Base-by-base conservation (phyloP, 2,888 invertebrate species). In the Hydrotaea diabolus region DNA sequence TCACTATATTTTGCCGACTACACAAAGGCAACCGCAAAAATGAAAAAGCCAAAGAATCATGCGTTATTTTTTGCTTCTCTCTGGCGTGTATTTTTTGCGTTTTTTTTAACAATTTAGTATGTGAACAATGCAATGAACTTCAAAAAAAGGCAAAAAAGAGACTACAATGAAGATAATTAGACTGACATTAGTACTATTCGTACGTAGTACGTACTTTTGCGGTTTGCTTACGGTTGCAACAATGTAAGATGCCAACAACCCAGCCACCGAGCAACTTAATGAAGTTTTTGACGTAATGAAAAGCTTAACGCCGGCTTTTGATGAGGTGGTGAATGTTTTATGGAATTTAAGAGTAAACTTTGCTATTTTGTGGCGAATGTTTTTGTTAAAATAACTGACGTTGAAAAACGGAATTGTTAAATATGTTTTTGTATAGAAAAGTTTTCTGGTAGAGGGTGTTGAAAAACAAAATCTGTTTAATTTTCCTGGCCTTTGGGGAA, bases 121-220 rank as follows among this genome's bases (percentile, higher is more conserved):
- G 39, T 21, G 43, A 13, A n/a, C n/a, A n/a, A 31, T 31, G 9
- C 21, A 43, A 39, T 46, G 43, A 46, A 69, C 46, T 69, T 46
- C 43, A 43, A 69, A 43, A 66, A 46, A 46, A 19, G 21, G 21
- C 43, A 31, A 9, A 73, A 3, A 59, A 72, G 17, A 72, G 17
- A 46, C 43, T 46, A 59, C 74, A 62, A 74, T 74, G 74, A 59
- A 74, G 43, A 46, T 74, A 74, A 74, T 74, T 62, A 74, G 74
- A 74, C 74, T 43, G 74, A 59, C 74, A 74, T 57, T 74, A 74
- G 59, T 59, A 59, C 43, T 46, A 74, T 21, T 23, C 23, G 15
- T 43, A 69, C 39, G 13, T 15, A 43, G 43, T 46, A 69, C 69
- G n/a, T 74, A 74, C 43, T 62, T 69, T 59, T 74, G 74, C 17